Conservation (phyloP, 2,113 vertebrate genomes). For the Tetraodon nigroviridis region DNA sequence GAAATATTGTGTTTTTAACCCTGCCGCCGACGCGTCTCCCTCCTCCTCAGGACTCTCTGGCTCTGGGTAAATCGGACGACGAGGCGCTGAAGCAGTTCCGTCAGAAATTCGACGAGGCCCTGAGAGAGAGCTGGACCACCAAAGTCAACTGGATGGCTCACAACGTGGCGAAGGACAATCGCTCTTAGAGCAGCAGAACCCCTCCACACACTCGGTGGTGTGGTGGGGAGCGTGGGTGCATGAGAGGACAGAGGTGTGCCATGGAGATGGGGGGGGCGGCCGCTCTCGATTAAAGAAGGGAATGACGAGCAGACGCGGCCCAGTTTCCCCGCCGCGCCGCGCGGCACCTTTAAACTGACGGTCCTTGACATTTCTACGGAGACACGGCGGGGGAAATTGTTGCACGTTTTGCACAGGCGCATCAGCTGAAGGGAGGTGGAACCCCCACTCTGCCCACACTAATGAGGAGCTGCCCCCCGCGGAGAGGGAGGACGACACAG, state of each 20-base stretch:
- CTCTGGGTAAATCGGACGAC: slow-evolving; percentile 93
- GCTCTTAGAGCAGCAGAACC: slow-evolving; percentile 75
- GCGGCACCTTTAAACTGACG: slow-evolving; percentile 15
- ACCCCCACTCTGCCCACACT: slow-evolving; percentile 23
- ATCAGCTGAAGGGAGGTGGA: slow-evolving; percentile 41
- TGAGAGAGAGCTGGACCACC: slow-evolving; percentile 98
- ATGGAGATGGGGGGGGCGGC: slow-evolving; percentile 12
- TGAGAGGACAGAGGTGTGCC: slow-evolving; percentile 21
- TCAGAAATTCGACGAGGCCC: slow-evolving; percentile 97
- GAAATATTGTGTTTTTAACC: no score
- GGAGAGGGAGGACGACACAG: background rate
- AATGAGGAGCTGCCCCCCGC: slow-evolving; percentile 5
- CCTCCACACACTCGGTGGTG: slow-evolving; percentile 34
- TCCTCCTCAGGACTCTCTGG: slow-evolving; percentile 83
- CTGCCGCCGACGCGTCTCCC: background rate
- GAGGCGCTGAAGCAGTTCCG: slow-evolving; percentile 97
- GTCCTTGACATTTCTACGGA: slow-evolving; percentile 50
- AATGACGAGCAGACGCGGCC: slow-evolving; percentile 34
- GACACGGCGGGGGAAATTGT: slow-evolving; percentile 24
- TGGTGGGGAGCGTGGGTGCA: slow-evolving; percentile 6
- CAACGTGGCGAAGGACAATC: slow-evolving; percentile 96
- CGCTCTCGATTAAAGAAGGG: slow-evolving; percentile 54
- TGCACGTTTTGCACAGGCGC: slow-evolving; percentile 63
- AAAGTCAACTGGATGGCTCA: slow-evolving; percentile 99
- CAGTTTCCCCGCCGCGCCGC: no score